Evolutionary conservation across 2,888 invertebrate genomes (phyloP).

Genomic region (Itoplectis maculator): DNA sequence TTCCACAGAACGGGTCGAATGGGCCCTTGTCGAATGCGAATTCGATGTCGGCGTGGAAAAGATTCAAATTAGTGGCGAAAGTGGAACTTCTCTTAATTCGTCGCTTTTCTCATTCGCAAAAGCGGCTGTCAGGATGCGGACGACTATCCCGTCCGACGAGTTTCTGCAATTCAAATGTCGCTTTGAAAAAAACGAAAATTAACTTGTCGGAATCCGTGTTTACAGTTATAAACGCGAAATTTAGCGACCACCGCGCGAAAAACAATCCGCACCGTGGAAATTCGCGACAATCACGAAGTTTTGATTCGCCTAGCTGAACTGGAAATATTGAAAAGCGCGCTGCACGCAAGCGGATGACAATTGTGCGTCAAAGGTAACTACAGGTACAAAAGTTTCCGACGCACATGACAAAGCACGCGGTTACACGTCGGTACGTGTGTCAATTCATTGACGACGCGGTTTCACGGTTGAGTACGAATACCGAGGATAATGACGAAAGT

Average conservation of each 20-base stretch:
- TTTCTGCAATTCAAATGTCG: slow-evolving; percentile 67
- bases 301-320: slow-evolving; percentile 34
- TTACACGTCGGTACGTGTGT: slow-evolving; percentile 2
- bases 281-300: slow-evolving; percentile 6
- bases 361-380: neutral
- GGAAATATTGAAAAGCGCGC: neutral
- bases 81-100: slow-evolving; percentile 66
- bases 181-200: slow-evolving; percentile 43
- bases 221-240: neutral
- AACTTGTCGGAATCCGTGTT: neutral
- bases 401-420: slow-evolving; percentile 2
- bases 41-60: slow-evolving; percentile 46
- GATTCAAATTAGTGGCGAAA: slow-evolving; percentile 56
- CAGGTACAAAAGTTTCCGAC: slow-evolving; percentile 7
- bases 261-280: neutral
- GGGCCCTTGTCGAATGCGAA: slow-evolving; percentile 17
- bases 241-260: neutral
- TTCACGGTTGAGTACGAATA: slow-evolving; percentile 40
- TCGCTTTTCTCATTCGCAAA: slow-evolving; percentile 70
- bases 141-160: slow-evolving; percentile 49
- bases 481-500: slow-evolving; percentile 64
- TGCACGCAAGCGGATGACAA: neutral
- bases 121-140: slow-evolving; percentile 40
- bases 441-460: slow-evolving; percentile 15
- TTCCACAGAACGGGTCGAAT: neutral